A percentile compares a stretch with the other conserved stretches of the same genome.
These are phyloP conservation scores for Spizaetus ornatus DNA, from an alignment of 2,113 vertebrate genomes.

Conservation along the genomic window DNA sequence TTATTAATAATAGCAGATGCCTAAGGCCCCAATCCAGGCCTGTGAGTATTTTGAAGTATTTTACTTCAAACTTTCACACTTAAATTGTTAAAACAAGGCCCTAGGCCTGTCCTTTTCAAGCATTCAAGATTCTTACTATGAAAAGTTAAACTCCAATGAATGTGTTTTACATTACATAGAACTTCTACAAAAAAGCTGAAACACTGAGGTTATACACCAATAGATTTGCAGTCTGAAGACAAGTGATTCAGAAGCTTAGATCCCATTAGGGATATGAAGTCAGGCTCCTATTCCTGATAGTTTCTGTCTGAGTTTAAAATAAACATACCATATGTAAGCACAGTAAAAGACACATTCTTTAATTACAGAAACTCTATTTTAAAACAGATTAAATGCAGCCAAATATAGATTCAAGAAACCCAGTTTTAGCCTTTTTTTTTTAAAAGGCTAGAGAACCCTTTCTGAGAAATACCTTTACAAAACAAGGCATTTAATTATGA, in stretches of 20 bases:
- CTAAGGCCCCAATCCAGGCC: neutral
- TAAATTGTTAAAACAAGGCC: neutral
- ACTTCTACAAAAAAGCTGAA: neutral
- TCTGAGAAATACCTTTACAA: neutral
- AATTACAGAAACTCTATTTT: neutral
- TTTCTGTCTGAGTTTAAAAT: neutral
- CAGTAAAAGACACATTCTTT: neutral
- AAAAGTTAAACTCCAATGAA: neutral
- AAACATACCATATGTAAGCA: neutral
- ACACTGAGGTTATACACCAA: neutral
- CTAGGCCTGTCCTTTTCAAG: neutral
- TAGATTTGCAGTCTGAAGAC: neutral
- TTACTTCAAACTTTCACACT: neutral
- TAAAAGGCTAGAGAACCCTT: neutral
- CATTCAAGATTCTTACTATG: neutral
- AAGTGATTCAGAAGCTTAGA: neutral
- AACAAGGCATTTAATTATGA: neutral
- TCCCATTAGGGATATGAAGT: neutral
- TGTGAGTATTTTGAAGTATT: neutral
- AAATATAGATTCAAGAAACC: neutral
- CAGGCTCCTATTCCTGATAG: neutral
- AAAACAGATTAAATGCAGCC: neutral
- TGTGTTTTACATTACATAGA: neutral
- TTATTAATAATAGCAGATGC: neutral
- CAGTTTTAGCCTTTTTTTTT: neutral